These are phyloP conservation scores for Caenorhabditis virilis DNA, from an alignment of 2,888 invertebrate species.

Conservation along the genomic window DNA sequence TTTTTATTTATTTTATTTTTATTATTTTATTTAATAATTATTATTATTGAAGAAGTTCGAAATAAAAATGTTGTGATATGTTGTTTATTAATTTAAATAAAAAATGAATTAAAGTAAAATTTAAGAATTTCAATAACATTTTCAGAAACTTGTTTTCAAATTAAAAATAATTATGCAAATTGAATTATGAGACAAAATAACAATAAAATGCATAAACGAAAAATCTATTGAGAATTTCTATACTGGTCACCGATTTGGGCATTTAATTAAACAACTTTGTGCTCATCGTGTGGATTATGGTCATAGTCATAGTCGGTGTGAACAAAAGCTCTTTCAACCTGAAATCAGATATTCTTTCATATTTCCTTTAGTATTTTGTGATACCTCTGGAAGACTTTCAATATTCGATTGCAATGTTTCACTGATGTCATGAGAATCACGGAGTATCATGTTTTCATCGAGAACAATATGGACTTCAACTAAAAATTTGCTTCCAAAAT, in stretches of 20 bases:
- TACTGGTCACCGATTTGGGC: too few relatives aligned
- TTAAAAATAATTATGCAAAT: too few relatives aligned
- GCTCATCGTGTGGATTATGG: slow-evolving; percentile 70
- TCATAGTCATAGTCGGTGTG: slow-evolving; percentile 72
- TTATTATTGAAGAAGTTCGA: background rate
- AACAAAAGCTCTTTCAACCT: slow-evolving; percentile 72
- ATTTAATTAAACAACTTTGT: slow-evolving; percentile 71
- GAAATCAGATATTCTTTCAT: slow-evolving; percentile 2
- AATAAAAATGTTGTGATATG: background rate
- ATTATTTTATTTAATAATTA: background rate
- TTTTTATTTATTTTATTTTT: background rate
- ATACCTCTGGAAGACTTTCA: slow-evolving; percentile 69
- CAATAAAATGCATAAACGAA: too few relatives aligned
- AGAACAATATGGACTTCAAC: slow-evolving; percentile 71
- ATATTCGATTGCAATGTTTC: slow-evolving; percentile 71
- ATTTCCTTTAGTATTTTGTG: background rate
- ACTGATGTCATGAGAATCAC: slow-evolving; percentile 71
- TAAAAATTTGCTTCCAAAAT: slow-evolving; percentile 71
- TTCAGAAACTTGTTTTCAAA: too few relatives aligned
- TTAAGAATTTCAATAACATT: too few relatives aligned
- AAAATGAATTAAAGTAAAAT: too few relatives aligned
- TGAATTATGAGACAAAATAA: too few relatives aligned
- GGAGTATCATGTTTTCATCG: slow-evolving; percentile 70
- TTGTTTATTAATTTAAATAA: too few relatives aligned
- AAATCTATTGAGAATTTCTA: too few relatives aligned